These are phyloP conservation scores for Dryococelus australis DNA, from an alignment of 2,888 invertebrate species.

Conservation along the genomic window DNA sequence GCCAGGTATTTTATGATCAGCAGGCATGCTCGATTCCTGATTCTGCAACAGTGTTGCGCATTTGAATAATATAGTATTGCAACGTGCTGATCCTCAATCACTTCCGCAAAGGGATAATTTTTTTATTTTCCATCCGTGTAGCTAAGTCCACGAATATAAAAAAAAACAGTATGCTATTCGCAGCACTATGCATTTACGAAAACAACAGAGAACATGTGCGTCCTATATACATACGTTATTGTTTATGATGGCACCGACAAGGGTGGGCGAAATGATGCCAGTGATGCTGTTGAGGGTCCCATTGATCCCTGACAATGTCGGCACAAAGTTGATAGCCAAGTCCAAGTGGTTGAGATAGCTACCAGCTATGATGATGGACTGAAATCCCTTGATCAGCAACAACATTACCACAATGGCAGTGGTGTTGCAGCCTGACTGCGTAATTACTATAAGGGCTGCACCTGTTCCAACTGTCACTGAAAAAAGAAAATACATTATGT, in stretches of 20 bases:
- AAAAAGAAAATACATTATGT: not conserved
- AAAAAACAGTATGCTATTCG: no score
- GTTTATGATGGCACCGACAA: not conserved
- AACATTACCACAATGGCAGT: constrained; percentile 30
- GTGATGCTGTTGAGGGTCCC: not conserved
- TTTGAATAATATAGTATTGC: no score
- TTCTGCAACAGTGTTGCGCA: no score
- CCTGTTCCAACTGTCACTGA: constrained; percentile 20
- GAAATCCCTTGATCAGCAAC: constrained; percentile 23
- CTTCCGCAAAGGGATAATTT: no score
- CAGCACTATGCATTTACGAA: no score
- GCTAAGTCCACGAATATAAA: no score
- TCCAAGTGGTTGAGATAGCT: constrained; percentile 24
- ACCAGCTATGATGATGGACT: not conserved
- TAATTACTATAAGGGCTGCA: constrained; percentile 11
- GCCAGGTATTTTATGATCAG: no score
- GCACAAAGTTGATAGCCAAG: constrained; percentile 25
- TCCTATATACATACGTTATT: not conserved
- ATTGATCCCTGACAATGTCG: constrained; percentile 1
- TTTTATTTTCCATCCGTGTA: no score
- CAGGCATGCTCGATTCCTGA: no score
- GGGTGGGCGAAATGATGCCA: not conserved
- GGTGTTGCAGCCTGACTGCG: constrained; percentile 32
- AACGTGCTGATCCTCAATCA: no score
- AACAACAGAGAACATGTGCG: no score